phyloP scores from a whole-genome alignment of 1,140 invertebrate genomes.

The Papilio dardanus region DNA sequence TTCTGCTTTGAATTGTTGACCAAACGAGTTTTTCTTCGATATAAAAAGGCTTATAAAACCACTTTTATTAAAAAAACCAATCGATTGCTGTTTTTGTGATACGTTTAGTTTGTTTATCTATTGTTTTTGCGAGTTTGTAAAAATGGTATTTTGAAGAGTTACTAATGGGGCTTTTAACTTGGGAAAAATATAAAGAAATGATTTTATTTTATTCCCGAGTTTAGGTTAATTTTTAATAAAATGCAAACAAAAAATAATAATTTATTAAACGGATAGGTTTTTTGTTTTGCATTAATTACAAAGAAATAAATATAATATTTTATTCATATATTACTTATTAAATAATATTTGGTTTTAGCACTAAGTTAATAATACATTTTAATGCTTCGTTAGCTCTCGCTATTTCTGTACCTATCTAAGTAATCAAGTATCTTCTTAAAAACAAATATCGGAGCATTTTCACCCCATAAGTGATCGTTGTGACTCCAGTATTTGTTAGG shows the following conservation, averaged over 20 bases:
- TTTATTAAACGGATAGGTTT: too few relatives aligned
- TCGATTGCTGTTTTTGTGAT: neutral
- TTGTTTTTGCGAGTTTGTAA: too few relatives aligned
- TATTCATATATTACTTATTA: neutral
- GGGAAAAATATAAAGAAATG: too few relatives aligned
- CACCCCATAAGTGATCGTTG: conserved; percentile 63
- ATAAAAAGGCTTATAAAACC: neutral
- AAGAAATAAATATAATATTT: neutral
- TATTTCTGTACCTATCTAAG: conserved; percentile 42
- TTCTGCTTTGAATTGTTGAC: neutral
- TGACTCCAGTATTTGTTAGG: conserved; percentile 71
- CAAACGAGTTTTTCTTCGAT: neutral
- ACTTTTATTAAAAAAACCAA: neutral
- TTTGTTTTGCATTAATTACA: too few relatives aligned
- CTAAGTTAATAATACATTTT: neutral
- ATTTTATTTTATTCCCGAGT: neutral
- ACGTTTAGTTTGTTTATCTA: neutral
- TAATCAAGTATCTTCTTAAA: conserved; percentile 64
- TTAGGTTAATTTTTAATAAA: too few relatives aligned
- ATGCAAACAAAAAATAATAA: too few relatives aligned
- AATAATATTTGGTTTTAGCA: conserved; percentile 24
- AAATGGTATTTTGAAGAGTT: too few relatives aligned
- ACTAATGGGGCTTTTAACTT: too few relatives aligned
- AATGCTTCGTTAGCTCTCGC: neutral
- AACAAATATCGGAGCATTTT: conserved; percentile 53